phyloP scores from a whole-genome alignment of 1,140 invertebrate species.

The Potamilus streckersoni region DNA sequence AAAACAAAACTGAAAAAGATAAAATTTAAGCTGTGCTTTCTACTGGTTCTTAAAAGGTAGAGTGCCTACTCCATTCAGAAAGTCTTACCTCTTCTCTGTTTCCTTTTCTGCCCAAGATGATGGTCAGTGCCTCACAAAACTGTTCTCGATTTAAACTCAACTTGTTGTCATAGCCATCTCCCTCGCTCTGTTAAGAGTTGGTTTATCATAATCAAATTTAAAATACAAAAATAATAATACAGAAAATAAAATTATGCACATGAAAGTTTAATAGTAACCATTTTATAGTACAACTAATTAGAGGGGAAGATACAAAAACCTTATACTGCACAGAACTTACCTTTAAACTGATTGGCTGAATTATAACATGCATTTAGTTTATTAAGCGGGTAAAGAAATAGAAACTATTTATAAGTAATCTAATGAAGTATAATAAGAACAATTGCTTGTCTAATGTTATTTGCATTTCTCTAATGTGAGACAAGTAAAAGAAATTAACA shows the following conservation, averaged over 20 bases:
- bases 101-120: constrained; percentile 60
- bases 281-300: not conserved
- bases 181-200: constrained; percentile 56
- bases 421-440: no score
- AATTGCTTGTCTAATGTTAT: no score
- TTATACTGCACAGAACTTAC: not conserved
- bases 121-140: constrained; percentile 63
- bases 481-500: no score
- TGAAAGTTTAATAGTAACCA: not conserved
- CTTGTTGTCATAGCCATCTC: constrained; percentile 64
- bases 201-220: not conserved
- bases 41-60: no score
- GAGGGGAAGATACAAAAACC: not conserved
- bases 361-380: not conserved
- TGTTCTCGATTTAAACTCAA: constrained; percentile 63
- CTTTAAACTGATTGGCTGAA: not conserved
- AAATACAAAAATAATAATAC: not conserved
- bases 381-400: not conserved
- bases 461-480: no score
- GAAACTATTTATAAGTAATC: no score
- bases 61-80: no score
- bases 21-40: no score
- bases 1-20: no score
- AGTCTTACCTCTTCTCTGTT: constrained; percentile 56
- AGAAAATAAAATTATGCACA: not conserved